phyloP scores from a whole-genome alignment of 2,113 vertebrate genomes.

The Pachyramphus minor region DNA sequence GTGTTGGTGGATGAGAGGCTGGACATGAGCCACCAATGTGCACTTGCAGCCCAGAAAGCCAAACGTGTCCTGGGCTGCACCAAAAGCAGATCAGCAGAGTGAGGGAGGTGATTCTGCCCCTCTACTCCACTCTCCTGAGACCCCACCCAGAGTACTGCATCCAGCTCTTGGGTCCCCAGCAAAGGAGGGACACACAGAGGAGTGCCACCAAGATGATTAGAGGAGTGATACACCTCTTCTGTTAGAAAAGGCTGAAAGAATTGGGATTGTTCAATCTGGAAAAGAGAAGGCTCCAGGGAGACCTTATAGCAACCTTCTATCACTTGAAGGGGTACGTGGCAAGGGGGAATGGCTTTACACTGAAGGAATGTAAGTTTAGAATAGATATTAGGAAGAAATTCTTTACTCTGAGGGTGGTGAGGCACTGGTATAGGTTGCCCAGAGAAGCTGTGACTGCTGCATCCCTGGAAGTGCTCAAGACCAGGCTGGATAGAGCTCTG shows the following conservation, averaged over 20 bases:
- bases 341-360: background rate
- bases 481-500: background rate
- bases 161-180: background rate
- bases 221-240: background rate
- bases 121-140: background rate
- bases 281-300: background rate
- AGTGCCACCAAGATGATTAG: background rate
- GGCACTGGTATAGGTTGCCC: background rate
- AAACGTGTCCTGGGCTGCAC: background rate
- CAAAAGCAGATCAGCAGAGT: background rate
- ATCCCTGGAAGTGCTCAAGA: background rate
- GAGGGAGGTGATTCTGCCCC: background rate
- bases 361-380: background rate
- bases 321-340: background rate
- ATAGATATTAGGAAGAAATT: background rate
- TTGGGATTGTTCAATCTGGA: background rate
- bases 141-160: background rate
- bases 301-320: background rate
- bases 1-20: background rate
- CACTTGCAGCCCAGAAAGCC: background rate
- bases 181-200: background rate
- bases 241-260: background rate
- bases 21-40: background rate
- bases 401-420: background rate
- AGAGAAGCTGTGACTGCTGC: background rate